phyloP scores from a whole-genome alignment of 2,113 vertebrate species.

The Nipponia nippon region DNA sequence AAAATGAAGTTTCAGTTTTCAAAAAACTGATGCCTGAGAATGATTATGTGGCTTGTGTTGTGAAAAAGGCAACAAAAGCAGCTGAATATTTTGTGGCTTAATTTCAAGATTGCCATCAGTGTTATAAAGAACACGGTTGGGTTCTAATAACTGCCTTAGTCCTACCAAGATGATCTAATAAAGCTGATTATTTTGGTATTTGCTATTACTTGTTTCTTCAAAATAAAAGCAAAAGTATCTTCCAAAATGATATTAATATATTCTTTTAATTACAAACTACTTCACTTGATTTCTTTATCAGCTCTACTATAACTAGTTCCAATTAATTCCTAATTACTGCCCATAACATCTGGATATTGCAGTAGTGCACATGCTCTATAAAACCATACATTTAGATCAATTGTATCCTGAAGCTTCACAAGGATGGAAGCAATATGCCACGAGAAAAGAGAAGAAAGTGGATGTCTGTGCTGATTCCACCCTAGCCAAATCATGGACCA shows the following conservation, averaged over 20 bases:
- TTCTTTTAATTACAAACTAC: background rate
- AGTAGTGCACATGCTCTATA: background rate
- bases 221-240: background rate
- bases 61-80: background rate
- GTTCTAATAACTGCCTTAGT: slow-evolving; percentile 17
- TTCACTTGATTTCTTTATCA: background rate
- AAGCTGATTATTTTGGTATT: background rate
- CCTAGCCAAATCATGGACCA: background rate
- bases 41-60: background rate
- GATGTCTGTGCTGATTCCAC: background rate
- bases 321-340: background rate
- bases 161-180: background rate
- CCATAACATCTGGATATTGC: background rate
- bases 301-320: background rate
- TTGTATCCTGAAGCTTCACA: background rate
- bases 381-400: background rate
- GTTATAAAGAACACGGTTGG: background rate
- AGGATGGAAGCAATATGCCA: background rate
- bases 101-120: background rate
- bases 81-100: background rate
- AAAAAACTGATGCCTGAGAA: background rate
- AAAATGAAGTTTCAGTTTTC: background rate
- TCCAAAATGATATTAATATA: background rate
- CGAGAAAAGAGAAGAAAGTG: background rate
- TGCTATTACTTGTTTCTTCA: background rate